phyloP scores from a whole-genome alignment of 2,888 invertebrate genomes.

The Imbricaverruca yamaguchii region DNA sequence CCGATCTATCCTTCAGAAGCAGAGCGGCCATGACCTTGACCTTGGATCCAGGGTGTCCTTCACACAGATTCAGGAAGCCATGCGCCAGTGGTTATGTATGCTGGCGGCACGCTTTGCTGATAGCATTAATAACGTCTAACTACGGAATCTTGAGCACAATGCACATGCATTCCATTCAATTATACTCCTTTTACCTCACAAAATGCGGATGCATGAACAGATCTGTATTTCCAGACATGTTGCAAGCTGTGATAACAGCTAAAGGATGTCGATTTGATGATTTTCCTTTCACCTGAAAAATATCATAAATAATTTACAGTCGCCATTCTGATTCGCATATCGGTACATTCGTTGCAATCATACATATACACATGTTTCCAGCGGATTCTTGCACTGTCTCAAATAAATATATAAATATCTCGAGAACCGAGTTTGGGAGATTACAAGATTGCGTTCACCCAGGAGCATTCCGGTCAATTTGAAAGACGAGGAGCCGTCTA shows the following conservation, averaged over 20 bases:
- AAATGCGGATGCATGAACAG: not conserved
- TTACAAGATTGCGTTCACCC: not conserved
- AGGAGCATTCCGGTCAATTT: no score
- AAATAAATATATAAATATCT: constrained; percentile 19
- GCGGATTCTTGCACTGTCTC: not conserved
- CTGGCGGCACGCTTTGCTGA: not conserved
- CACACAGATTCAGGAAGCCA: not conserved
- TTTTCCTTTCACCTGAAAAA: constrained; percentile 1
- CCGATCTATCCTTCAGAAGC: not conserved
- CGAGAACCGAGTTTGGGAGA: not conserved
- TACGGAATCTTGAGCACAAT: not conserved
- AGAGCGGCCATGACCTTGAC: not conserved
- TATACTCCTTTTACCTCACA: not conserved
- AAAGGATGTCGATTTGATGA: not conserved
- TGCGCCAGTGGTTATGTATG: not conserved
- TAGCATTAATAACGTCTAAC: not conserved
- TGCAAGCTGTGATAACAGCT: not conserved
- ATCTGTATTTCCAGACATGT: constrained; percentile 1
- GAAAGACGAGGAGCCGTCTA: not conserved
- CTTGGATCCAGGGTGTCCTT: not conserved
- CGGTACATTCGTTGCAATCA: not conserved
- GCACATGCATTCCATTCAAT: not conserved
- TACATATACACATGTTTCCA: not conserved
- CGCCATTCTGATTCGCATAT: not conserved
- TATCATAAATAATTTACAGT: not conserved